phyloP scores from a whole-genome alignment of 2,797 vertebrate genomes.

The Ctenochaetus hawaiiensis region DNA sequence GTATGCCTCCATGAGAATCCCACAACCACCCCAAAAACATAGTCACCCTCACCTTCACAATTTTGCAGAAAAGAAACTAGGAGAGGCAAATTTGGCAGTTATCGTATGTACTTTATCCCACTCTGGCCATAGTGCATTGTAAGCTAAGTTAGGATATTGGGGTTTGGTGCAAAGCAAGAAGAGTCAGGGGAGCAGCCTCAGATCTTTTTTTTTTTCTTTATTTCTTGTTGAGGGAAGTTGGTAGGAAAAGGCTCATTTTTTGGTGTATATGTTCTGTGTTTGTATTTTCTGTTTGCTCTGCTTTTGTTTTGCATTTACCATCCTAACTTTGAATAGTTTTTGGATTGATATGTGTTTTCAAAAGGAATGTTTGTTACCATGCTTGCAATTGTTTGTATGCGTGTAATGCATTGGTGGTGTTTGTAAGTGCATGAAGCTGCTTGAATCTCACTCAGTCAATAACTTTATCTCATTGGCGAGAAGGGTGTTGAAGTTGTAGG shows the following conservation, averaged over 20 bases:
- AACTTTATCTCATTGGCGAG: constrained; percentile 91
- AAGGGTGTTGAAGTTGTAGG: constrained; percentile 91
- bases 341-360: constrained; percentile 62
- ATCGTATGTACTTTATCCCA: constrained; percentile 34
- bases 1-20: constrained; percentile 26
- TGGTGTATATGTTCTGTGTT: constrained; percentile 53
- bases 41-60: constrained; percentile 35
- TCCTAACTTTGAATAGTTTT: constrained; percentile 36
- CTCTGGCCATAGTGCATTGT: constrained; percentile 42
- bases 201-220: constrained; percentile 69
- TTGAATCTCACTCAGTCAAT: constrained; percentile 90
- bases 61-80: constrained; percentile 43
- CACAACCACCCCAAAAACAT: constrained; percentile 38
- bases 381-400: constrained; percentile 41
- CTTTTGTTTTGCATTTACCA: constrained; percentile 57
- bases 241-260: constrained; percentile 71
- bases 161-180: constrained; percentile 59
- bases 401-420: constrained; percentile 45
- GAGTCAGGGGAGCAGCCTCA: constrained; percentile 90
- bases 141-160: constrained; percentile 41
- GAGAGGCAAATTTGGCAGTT: constrained; percentile 33
- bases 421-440: constrained; percentile 56
- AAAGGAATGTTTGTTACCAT: constrained; percentile 68
- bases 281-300: constrained; percentile 46
- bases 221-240: constrained; percentile 47